Base-by-base conservation (phyloP, 2,113 vertebrate species). In the Carassius gibelio region DNA sequence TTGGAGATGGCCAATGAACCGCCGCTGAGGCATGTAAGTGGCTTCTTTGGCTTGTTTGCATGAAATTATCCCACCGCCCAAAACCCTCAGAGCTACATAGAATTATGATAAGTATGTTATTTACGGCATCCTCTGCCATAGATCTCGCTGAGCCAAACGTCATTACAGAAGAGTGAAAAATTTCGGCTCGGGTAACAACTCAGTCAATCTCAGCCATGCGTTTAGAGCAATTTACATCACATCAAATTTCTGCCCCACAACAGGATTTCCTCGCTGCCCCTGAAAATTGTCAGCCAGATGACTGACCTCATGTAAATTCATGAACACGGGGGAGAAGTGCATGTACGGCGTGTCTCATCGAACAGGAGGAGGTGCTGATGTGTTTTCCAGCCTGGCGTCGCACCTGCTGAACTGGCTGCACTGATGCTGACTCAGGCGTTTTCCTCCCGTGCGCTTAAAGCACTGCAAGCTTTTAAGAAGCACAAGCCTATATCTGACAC, bases 191-290 rank as follows among this genome's bases (percentile, higher is more conserved):
- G 3, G 48, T 57, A 42, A 87, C 90, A 92, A 91, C 91, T 90
- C 83, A 38, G 68, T 71, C 68, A 26, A 26, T 88, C 89, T 90
- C 76, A 85, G 82, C 87, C 81, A 77, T 89, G 90, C 83, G 57
- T 88, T 92, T 90, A 92, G 88, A 91, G 83, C 52, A 78, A 91
- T 93, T 94, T 92, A 90, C 84, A 91, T 90, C 92, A 91, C 92
- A 93, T 93, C 88, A 90, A 84, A 90, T 93, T 90, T 69, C 48
- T 83, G 64, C 89, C 91, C 89, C 85, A 90, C 87, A 88, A 89
- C 91, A 92, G 88, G 82, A 92, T 89, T 83, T 87, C 85, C 84
- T 34, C 36, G 9, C 88, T 77, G 83, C 26, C 82, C 34, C 14
- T 75, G 13, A 80, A 82, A 81, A 87, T 87, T 88, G 87, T 19